phyloP scores from a whole-genome alignment of 30 jellyfish, hydroid and myxozoan species.

The Hydractinia echinata region DNA sequence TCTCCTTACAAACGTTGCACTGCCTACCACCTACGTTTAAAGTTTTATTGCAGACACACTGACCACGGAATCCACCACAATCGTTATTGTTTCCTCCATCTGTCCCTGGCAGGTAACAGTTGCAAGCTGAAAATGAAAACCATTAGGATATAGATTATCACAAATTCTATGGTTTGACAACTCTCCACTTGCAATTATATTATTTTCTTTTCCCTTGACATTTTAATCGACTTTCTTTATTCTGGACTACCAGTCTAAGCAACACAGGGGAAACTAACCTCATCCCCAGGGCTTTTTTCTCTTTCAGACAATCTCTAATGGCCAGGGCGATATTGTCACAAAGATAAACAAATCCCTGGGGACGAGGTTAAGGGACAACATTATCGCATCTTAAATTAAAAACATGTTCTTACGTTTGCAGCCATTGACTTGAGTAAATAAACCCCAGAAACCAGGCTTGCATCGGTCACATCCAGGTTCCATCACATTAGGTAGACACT shows the following conservation, averaged over 20 bases:
- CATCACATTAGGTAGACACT: constrained; percentile 68
- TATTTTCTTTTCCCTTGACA: no score
- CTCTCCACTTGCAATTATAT: no score
- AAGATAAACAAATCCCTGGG: no score
- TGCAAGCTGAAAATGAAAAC: constrained; percentile 58
- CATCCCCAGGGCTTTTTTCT: no score
- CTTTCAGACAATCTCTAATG: no score
- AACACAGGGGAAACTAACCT: no score
- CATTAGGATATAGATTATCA: no score
- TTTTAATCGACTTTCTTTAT: no score
- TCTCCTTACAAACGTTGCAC: constrained; percentile 87
- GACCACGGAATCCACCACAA: constrained; percentile 85
- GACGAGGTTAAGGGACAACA: no score
- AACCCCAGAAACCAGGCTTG: constrained; percentile 88
- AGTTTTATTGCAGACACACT: constrained; percentile 69
- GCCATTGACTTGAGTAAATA: constrained; percentile 51
- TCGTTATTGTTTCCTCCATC: constrained; percentile 53
- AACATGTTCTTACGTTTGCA: constrained; percentile 63
- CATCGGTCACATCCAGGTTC: constrained; percentile 78
- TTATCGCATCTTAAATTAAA: not conserved
- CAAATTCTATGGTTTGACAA: no score
- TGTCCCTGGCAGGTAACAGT: constrained; percentile 96
- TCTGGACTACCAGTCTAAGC: no score
- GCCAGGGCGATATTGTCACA: no score
- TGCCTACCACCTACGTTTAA: constrained; percentile 90